A percentile compares a stretch with the other conserved stretches of the same genome.
phyloP scores from a whole-genome alignment of 2,888 invertebrate species.

The Agrotis ipsilon region DNA sequence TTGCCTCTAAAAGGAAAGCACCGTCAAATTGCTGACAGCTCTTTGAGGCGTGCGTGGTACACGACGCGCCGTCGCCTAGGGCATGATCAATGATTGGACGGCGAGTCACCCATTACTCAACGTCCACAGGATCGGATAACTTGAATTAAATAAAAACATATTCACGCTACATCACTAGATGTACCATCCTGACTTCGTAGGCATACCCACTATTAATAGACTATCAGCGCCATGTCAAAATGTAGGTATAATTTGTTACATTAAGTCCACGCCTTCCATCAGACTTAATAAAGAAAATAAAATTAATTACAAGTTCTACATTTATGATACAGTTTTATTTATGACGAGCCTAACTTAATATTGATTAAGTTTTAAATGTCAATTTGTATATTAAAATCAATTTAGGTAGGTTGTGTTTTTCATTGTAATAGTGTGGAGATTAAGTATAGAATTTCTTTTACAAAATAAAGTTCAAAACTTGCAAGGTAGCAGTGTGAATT shows the following conservation, averaged over 20 bases:
- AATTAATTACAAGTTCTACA: constrained; percentile 37
- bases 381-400: constrained; percentile 47
- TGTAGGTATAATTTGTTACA: constrained; percentile 31
- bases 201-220: constrained; percentile 1
- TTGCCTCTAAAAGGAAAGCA: too few relatives aligned
- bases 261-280: constrained; percentile 31
- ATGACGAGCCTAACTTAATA: constrained; percentile 30
- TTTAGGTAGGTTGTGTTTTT: constrained; percentile 23
- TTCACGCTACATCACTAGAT: neutral
- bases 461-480: too few relatives aligned
- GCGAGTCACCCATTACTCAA: too few relatives aligned
- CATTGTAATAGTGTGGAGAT: neutral
- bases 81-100: too few relatives aligned
- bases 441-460: too few relatives aligned
- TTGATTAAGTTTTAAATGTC: constrained; percentile 59
- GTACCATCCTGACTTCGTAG: too few relatives aligned
- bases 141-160: too few relatives aligned
- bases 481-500: too few relatives aligned
- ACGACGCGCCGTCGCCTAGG: too few relatives aligned
- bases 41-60: too few relatives aligned
- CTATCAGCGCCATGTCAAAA: constrained; percentile 8
- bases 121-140: too few relatives aligned
- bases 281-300: constrained; percentile 35
- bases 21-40: too few relatives aligned
- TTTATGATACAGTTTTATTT: constrained; percentile 54